Evolutionary conservation across 2,113 vertebrate species (phyloP).

Genomic region (Scophthalmus maximus): DNA sequence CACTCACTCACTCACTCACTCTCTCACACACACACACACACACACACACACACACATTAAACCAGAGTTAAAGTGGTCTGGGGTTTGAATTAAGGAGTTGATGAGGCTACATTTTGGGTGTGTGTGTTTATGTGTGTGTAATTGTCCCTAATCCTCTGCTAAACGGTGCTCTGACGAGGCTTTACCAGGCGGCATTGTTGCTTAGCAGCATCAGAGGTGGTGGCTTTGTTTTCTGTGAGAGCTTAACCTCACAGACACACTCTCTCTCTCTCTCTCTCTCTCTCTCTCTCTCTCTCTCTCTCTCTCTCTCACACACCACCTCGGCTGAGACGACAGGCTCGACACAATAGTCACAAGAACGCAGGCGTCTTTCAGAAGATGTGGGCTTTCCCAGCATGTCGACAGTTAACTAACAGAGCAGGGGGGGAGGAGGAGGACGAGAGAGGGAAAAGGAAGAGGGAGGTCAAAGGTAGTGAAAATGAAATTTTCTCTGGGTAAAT

Average conservation of each 20-base stretch:
- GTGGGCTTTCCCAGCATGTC: conserved; percentile 51
- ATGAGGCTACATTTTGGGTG: conserved; percentile 36
- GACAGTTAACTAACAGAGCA: conserved; percentile 36
- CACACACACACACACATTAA: conserved; percentile 16
- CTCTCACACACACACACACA: conserved; percentile 5
- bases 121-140: conserved; percentile 67
- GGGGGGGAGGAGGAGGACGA: conserved; percentile 10
- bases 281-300: not conserved
- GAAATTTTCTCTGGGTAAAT: conserved; percentile 68
- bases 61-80: conserved; percentile 32
- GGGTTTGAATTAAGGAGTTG: conserved; percentile 55
- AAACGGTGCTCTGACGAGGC: conserved; percentile 74
- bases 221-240: conserved; percentile 74
- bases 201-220: conserved; percentile 74
- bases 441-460: conserved; percentile 44
- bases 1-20: not conserved
- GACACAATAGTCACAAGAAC: conserved; percentile 50
- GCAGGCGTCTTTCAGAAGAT: conserved; percentile 13
- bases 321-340: conserved; percentile 63
- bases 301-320: conserved; percentile 35
- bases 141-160: conserved; percentile 74
- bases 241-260: conserved; percentile 65
- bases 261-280: not conserved
- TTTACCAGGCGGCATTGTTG: conserved; percentile 76
- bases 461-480: conserved; percentile 65